These are phyloP conservation scores for Papilio gigon DNA, from an alignment of 2,888 invertebrate genomes.

Conservation along the genomic window DNA sequence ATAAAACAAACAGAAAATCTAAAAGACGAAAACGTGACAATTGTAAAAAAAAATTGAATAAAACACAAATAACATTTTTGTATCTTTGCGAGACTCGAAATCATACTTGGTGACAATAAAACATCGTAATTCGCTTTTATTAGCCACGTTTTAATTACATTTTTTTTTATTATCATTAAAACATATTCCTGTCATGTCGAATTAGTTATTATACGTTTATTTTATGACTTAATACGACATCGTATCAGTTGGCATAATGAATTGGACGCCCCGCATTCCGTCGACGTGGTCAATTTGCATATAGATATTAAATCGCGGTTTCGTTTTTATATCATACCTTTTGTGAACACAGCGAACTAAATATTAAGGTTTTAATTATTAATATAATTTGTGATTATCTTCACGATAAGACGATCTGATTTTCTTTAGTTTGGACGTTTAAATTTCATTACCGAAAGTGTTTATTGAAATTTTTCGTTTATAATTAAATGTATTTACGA, in stretches of 20 bases:
- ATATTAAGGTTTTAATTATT: constrained; percentile 27
- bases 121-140: too few species aligned
- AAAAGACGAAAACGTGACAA: too few species aligned
- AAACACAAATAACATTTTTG: too few species aligned
- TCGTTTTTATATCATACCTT: constrained; percentile 27
- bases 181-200: constrained; percentile 38
- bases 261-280: constrained; percentile 32
- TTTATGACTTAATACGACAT: constrained; percentile 41
- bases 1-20: too few species aligned
- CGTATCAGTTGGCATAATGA: constrained; percentile 39
- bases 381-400: constrained; percentile 27
- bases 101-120: too few species aligned
- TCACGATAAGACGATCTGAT: constrained; percentile 21
- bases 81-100: too few species aligned
- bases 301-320: constrained; percentile 35
- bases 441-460: neutral
- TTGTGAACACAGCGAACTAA: constrained; percentile 15
- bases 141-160: constrained; percentile 20
- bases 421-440: constrained; percentile 12
- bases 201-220: constrained; percentile 41
- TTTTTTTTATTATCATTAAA: constrained; percentile 38
- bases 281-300: constrained; percentile 33
- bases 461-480: constrained; percentile 3
- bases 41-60: too few species aligned
- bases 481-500: neutral